These are phyloP conservation scores for Bombyx huttoni DNA, from an alignment of 2,888 invertebrate species.

Conservation along the genomic window DNA sequence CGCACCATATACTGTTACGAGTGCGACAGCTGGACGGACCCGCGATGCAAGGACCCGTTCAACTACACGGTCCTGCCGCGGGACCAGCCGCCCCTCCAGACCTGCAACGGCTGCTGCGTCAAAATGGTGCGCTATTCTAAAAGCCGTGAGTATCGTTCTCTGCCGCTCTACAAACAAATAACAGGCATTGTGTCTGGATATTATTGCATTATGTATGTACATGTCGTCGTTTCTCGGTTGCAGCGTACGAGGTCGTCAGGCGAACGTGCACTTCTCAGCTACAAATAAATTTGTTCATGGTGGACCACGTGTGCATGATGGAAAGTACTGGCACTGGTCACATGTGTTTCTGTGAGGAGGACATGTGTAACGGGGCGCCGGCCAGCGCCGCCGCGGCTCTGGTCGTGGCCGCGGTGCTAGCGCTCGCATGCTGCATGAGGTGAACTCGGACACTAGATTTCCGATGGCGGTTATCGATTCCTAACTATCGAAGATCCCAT, in stretches of 20 bases:
- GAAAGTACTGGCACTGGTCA: constrained; percentile 98
- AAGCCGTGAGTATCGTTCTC: constrained; percentile 79
- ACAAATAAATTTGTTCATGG: constrained; percentile 97
- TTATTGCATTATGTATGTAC: not conserved
- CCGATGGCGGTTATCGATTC: constrained; percentile 31
- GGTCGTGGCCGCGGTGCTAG: constrained; percentile 34
- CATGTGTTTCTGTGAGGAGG: constrained; percentile 99
- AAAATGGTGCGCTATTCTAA: constrained; percentile 95
- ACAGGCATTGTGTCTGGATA: not conserved
- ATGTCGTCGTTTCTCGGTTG: constrained; percentile 25
- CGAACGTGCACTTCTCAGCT: constrained; percentile 94
- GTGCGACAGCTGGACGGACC: constrained; percentile 93
- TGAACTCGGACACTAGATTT: constrained; percentile 51
- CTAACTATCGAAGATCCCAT: constrained; percentile 10
- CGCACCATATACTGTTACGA: constrained; percentile 94
- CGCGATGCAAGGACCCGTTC: constrained; percentile 92
- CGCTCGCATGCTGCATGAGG: constrained; percentile 60
- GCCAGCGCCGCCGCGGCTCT: constrained; percentile 32
- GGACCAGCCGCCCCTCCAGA: constrained; percentile 89
- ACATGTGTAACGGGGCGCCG: constrained; percentile 84
- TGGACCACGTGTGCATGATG: constrained; percentile 98
- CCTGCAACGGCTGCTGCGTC: constrained; percentile 94
- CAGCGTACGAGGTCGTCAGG: constrained; percentile 92
- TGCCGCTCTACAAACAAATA: too few species aligned
- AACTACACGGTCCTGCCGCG: constrained; percentile 91